A percentile compares a stretch with the other conserved stretches of the same genome.
These are phyloP conservation scores for Scaptomyza caliginosa DNA, from an alignment of 2,888 invertebrate species.

Conservation along the genomic window DNA sequence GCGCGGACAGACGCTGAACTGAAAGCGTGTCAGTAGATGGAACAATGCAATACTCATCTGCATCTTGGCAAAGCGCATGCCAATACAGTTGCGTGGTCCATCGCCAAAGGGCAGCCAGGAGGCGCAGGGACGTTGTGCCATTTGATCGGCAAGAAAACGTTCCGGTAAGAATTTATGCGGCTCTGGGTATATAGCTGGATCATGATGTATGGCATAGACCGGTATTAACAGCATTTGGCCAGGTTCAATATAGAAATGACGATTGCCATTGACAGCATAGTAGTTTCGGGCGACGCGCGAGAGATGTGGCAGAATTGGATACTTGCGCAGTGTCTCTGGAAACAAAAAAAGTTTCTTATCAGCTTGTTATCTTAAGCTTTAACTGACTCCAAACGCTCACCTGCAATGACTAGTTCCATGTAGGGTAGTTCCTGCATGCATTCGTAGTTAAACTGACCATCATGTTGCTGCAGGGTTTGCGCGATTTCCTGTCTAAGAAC, in stretches of 20 bases:
- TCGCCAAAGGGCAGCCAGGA: conserved; percentile 80
- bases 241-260: conserved; percentile 84
- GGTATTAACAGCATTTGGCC: conserved; percentile 85
- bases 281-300: conserved; percentile 85
- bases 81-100: conserved; percentile 78
- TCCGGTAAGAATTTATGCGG: conserved; percentile 87
- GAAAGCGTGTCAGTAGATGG: conserved; percentile 57
- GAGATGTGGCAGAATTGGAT: conserved; percentile 85
- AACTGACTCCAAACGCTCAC: conserved; percentile 61
- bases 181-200: conserved; percentile 86
- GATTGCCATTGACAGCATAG: conserved; percentile 84
- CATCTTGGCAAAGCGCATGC: conserved; percentile 78
- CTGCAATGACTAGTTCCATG: conserved; percentile 84
- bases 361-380: not conserved
- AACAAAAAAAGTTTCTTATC: not conserved
- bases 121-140: conserved; percentile 83
- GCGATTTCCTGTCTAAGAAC: conserved; percentile 84
- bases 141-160: conserved; percentile 86
- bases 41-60: conserved; percentile 65
- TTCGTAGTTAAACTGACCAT: conserved; percentile 82
- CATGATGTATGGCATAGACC: conserved; percentile 86
- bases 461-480: conserved; percentile 76
- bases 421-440: conserved; percentile 83
- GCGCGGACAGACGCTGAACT: conserved; percentile 56
- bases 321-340: conserved; percentile 86